A percentile compares a stretch with the other conserved stretches of the same genome.
phyloP scores from a whole-genome alignment of 2,888 invertebrate genomes.

The Eristalinus aeneus region DNA sequence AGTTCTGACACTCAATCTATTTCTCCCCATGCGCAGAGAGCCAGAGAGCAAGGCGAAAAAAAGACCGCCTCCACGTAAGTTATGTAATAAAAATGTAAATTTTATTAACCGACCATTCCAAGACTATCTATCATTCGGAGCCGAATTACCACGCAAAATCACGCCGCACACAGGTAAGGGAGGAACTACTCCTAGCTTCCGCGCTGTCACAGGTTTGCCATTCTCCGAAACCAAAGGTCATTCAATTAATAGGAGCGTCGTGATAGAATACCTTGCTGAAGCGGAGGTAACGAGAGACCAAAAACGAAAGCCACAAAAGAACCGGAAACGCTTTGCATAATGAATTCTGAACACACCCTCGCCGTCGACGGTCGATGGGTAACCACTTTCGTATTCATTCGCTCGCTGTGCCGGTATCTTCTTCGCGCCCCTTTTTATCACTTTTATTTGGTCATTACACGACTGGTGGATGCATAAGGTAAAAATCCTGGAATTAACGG shows the following conservation, averaged over 20 bases:
- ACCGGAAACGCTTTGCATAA: constrained; percentile 43
- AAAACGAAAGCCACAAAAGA: neutral
- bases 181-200: constrained; percentile 1
- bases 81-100: constrained; percentile 27
- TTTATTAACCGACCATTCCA: neutral
- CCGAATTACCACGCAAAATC: constrained; percentile 25
- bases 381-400: neutral
- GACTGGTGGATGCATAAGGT: neutral
- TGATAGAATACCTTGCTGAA: constrained; percentile 8
- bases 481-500: constrained; percentile 3
- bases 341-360: constrained; percentile 47
- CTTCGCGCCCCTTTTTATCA: neutral
- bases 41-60: neutral
- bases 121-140: constrained; percentile 31
- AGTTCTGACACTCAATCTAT: neutral
- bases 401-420: neutral
- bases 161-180: neutral
- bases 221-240: constrained; percentile 41
- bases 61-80: constrained; percentile 12
- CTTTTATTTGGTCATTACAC: constrained; percentile 15
- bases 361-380: neutral
- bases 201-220: neutral
- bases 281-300: neutral
- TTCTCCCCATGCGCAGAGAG: neutral
- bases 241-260: constrained; percentile 41